A percentile compares a stretch with the other conserved stretches of the same genome.
Evolutionary conservation across 2,797 vertebrate species (phyloP).

Genomic region (Chaenodraco wilsoni): DNA sequence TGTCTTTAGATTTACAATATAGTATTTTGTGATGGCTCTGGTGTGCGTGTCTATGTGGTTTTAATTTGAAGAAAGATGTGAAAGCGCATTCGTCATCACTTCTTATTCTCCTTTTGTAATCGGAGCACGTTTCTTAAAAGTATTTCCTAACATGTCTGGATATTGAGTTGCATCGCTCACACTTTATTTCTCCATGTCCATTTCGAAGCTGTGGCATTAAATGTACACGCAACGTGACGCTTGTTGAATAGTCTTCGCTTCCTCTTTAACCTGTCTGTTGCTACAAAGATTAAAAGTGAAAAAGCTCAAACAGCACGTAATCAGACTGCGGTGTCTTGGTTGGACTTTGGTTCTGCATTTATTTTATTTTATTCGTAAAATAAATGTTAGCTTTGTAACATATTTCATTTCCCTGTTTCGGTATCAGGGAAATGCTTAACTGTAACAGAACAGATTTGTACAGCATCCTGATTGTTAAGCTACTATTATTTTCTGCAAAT

Average conservation of each 20-base stretch:
- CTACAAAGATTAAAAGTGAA: background rate
- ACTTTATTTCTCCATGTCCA: background rate
- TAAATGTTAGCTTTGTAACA: background rate
- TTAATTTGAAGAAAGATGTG: background rate
- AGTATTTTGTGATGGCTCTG: background rate
- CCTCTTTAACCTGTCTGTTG: constrained; percentile 20
- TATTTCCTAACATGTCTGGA: background rate
- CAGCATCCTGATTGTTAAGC: background rate
- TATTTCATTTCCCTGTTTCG: constrained; percentile 1
- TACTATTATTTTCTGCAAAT: background rate
- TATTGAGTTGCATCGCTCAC: background rate
- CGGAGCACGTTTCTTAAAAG: background rate
- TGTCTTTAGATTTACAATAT: constrained; percentile 8
- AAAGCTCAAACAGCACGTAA: background rate
- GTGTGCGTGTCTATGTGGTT: background rate
- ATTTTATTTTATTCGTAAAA: background rate
- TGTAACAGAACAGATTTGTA: background rate
- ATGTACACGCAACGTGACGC: background rate
- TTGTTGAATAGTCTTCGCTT: constrained; percentile 12
- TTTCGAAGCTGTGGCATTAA: background rate
- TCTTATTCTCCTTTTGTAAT: background rate
- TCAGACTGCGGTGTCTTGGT: background rate
- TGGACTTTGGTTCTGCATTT: constrained; percentile 26
- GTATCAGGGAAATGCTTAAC: background rate
- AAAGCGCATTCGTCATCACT: background rate